phyloP scores from a whole-genome alignment of 1,140 invertebrate species.

The Aphaenogaster rudis region DNA sequence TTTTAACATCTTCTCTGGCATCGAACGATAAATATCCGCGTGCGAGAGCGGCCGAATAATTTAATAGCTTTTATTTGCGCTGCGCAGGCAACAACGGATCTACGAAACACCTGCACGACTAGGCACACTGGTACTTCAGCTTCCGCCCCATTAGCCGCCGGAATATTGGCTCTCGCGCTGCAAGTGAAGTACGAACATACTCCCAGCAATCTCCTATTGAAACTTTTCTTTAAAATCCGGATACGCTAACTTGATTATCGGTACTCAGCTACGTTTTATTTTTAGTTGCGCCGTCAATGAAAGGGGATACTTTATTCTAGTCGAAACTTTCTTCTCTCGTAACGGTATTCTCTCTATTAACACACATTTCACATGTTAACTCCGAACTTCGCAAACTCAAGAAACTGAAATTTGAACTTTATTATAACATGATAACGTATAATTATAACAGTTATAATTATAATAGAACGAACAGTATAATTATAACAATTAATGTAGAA shows the following conservation, averaged over 20 bases:
- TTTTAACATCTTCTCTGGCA: neutral
- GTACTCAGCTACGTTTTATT: neutral
- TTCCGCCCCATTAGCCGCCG: constrained; percentile 94
- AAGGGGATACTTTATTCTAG: neutral
- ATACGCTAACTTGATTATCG: constrained; percentile 43
- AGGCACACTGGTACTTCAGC: constrained; percentile 95
- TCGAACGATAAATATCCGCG: neutral
- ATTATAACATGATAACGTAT: constrained; percentile 2
- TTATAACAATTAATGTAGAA: neutral
- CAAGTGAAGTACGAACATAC: constrained; percentile 92
- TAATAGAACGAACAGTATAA: neutral
- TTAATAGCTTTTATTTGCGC: constrained; percentile 36
- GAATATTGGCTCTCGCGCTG: constrained; percentile 93
- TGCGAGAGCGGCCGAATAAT: constrained; percentile 44
- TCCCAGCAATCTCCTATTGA: neutral
- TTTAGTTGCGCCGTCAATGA: constrained; percentile 11
- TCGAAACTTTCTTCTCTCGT: neutral
- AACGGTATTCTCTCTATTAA: neutral
- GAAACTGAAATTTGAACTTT: neutral
- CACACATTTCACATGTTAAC: neutral
- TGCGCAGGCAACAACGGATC: constrained; percentile 92
- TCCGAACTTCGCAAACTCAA: neutral
- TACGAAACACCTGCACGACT: constrained; percentile 92
- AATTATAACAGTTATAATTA: constrained; percentile 2
- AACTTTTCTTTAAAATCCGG: constrained; percentile 11